These are phyloP conservation scores for Ophioninae sp. DNA, from an alignment of 2,888 invertebrate genomes.

Conservation along the genomic window DNA sequence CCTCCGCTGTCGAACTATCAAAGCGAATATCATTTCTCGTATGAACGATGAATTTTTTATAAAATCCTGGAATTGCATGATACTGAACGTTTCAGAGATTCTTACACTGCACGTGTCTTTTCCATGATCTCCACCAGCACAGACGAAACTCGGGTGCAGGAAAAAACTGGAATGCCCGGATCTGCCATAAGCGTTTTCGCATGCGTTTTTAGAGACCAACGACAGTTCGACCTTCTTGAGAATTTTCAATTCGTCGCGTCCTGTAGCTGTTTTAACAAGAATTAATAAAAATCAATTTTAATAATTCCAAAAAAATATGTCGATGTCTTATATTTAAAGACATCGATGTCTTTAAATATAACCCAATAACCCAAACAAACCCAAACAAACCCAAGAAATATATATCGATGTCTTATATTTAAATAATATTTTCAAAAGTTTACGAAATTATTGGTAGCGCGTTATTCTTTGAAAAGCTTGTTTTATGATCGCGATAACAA, in stretches of 20 bases:
- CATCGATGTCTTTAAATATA: too few relatives aligned
- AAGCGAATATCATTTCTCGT: background rate
- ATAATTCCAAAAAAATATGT: too few relatives aligned
- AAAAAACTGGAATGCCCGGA: background rate
- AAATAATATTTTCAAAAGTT: too few relatives aligned
- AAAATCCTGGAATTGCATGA: background rate
- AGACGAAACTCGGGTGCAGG: background rate
- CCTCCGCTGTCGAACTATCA: background rate
- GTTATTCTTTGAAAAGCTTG: too few relatives aligned
- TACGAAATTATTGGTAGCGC: too few relatives aligned
- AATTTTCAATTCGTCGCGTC: background rate
- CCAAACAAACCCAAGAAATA: too few relatives aligned
- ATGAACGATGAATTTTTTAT: background rate
- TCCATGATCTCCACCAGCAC: background rate
- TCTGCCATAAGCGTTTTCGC: background rate
- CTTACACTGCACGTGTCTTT: background rate
- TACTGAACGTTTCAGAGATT: background rate
- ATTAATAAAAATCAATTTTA: background rate
- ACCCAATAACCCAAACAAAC: too few relatives aligned
- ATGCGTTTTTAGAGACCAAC: background rate
- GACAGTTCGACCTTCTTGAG: background rate
- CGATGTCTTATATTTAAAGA: too few relatives aligned
- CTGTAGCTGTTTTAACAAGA: background rate
- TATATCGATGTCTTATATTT: too few relatives aligned
- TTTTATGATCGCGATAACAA: too few relatives aligned